Evolutionary conservation across 2,888 invertebrate genomes (phyloP).

Genomic region (Tetranychus truncatus): DNA sequence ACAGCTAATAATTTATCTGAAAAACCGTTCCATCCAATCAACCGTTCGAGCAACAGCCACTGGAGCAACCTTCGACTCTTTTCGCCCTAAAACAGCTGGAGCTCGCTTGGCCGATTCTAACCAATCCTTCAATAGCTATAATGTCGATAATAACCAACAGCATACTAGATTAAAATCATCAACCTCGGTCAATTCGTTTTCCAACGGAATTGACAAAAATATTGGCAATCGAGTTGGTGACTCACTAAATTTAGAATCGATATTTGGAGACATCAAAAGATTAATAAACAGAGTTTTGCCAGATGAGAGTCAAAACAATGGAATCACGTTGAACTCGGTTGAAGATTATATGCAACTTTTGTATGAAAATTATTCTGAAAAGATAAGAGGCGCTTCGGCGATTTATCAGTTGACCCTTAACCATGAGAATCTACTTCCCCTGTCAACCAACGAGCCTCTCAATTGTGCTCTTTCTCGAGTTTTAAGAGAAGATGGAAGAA

Average conservation of each 20-base stretch:
- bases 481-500: constrained; percentile 89
- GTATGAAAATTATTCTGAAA: constrained; percentile 72
- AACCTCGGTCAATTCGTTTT: background rate
- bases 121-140: background rate
- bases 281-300: background rate
- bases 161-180: background rate
- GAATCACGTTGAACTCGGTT: constrained; percentile 34
- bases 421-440: constrained; percentile 77
- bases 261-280: background rate
- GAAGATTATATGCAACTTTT: constrained; percentile 86
- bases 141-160: background rate
- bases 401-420: constrained; percentile 78
- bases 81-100: constrained; percentile 13
- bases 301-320: background rate
- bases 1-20: constrained; percentile 65
- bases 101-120: background rate
- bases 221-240: background rate
- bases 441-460: constrained; percentile 83
- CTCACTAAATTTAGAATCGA: background rate
- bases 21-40: constrained; percentile 46
- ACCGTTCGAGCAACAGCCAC: constrained; percentile 25
- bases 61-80: constrained; percentile 13
- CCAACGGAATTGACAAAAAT: background rate
- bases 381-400: constrained; percentile 64
- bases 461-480: constrained; percentile 87